A percentile compares a stretch with the other conserved stretches of the same genome.
phyloP scores from a whole-genome alignment of 2,797 vertebrate genomes.

The Malurus splendens region DNA sequence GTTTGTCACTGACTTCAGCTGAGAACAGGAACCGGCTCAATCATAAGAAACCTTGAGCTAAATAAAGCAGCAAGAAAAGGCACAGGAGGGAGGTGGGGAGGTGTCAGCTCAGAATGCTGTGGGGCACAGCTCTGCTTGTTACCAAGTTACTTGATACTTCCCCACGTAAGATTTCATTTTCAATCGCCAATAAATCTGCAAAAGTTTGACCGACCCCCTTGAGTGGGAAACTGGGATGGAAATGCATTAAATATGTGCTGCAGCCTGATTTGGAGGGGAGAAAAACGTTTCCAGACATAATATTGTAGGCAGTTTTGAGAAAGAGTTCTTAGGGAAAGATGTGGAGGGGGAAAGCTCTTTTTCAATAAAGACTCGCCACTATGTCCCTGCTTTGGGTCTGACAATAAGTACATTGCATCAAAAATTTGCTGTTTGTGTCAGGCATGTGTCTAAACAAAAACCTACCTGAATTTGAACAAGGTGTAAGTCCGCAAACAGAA shows the following conservation, averaged over 20 bases:
- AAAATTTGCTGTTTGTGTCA: background rate
- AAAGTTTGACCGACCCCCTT: background rate
- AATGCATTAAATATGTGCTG: background rate
- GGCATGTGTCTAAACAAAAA: background rate
- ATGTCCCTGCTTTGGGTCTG: background rate
- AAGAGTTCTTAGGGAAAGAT: background rate
- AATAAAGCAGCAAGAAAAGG: slow-evolving; percentile 26
- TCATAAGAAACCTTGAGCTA: slow-evolving; percentile 20
- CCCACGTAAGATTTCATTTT: background rate
- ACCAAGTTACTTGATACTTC: background rate
- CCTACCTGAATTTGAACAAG: background rate
- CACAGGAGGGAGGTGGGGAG: background rate
- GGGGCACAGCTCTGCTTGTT: background rate
- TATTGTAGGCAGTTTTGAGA: background rate
- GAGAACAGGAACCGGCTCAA: background rate
- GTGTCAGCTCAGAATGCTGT: background rate
- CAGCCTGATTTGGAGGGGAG: background rate
- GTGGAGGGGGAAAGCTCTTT: background rate
- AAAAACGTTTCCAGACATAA: background rate
- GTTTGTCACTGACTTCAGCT: slow-evolving; percentile 28
- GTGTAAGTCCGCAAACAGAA: background rate
- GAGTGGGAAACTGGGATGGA: background rate
- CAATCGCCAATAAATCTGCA: background rate
- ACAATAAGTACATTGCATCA: background rate
- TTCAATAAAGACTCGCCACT: background rate